Evolutionary conservation across 2,113 vertebrate genomes (phyloP).

Genomic region (Podilymbus podiceps): DNA sequence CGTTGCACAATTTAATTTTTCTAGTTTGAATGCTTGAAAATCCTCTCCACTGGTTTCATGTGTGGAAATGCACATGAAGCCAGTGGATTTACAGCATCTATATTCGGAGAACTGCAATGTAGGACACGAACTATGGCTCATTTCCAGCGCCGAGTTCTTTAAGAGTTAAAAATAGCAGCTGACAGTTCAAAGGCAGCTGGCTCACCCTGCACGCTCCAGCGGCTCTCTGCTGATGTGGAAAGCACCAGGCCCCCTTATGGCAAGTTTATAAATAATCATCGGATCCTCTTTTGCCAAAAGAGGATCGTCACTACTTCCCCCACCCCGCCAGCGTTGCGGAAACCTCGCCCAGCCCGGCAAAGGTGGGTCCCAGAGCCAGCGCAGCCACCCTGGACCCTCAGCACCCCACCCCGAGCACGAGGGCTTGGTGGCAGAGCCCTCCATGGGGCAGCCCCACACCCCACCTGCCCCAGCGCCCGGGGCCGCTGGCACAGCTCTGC

Average conservation of each 20-base stretch:
- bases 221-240: background rate
- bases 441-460: background rate
- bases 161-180: constrained; percentile 29
- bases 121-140: background rate
- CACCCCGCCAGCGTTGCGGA: background rate
- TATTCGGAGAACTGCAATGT: background rate
- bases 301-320: background rate
- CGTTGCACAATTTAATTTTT: background rate
- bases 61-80: background rate
- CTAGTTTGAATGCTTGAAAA: background rate
- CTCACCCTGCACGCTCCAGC: background rate
- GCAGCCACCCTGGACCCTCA: background rate
- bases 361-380: background rate
- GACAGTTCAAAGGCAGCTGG: background rate
- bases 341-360: background rate
- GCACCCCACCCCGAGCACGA: accelerated
- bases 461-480: background rate
- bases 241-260: background rate
- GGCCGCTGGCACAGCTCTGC: background rate
- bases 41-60: background rate
- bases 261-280: background rate
- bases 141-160: background rate
- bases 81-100: background rate
- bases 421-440: background rate
- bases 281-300: background rate